Evolutionary conservation across 2,113 vertebrate genomes (phyloP), one percentile per base, ranked within the genome.

Genomic region (Phylloscopus trochilus): DNA sequence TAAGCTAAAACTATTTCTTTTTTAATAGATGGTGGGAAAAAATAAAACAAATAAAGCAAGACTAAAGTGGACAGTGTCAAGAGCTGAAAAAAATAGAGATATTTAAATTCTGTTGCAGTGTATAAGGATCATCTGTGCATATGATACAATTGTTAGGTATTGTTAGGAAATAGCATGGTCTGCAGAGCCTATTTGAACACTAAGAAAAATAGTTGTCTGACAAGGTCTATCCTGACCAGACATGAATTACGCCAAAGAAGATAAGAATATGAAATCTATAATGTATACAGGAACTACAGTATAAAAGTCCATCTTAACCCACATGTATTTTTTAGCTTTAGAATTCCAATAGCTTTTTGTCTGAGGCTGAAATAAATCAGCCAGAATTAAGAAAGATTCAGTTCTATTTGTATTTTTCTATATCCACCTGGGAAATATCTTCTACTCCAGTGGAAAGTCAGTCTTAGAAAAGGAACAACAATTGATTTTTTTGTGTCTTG

Each of bases 231-330:
- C 3, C 46, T 83, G 63, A 46, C 30, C 86, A 88, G 75, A 76
- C 19, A 53, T 21, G 46, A 94, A 88, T 85, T 74, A 79, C 19
- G 4, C 28, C 77, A 67, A 87, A 69, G 74, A 79, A 73, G 39
- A 77, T 85, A 95, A 93, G 75, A 91, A 67, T 77, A 74, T 49
- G 59, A 91, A 90, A 86, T 70, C 55, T 88, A n/a, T 66, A 83
- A 86, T 41, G 30, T 70, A 63, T 55, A 81, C 35, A 83, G 90
- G 43, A 88, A 70, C 28, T 74, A 49, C 13, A 55, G 22, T 53
- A 64, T 55, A 63, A 83, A 89, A 94, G 66, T 75, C 63, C 28
- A 51, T 41, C 41, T 92, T 73, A 89, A 30, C 47, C 63, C 37
- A 26, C 46, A 62, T 66, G 74, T 53, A 79, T 89, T 95, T 92